Evolutionary conservation across 2,113 vertebrate species (phyloP), one percentile per base, ranked within the genome.

Genomic region (Cygnus buccinator): DNA sequence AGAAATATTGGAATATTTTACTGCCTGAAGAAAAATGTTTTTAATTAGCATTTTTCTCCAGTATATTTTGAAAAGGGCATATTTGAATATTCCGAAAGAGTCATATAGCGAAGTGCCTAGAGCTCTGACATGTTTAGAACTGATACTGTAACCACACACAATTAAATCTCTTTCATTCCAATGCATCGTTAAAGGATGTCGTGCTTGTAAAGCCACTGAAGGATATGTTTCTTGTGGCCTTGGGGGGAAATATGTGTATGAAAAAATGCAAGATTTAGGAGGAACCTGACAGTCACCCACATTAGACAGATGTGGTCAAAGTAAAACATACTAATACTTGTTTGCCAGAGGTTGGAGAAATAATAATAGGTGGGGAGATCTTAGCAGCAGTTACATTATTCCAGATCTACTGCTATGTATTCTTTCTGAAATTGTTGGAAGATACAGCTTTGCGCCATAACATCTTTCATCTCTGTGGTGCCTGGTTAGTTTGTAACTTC

Each of bases 121-220:
- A 95, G 76, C 61, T 35, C 62, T 95, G 91, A 82, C 20, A 41
- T 74, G 87, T 89, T 97, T 94, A 74, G 89, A 84, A 93, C 39
- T 52, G 44, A 88, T 91, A 94, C 58, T 67, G 70, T 57, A 90
- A 94, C 94, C 52, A 46, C 7, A 57, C 57, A 48, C 16, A 15
- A 78, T 77, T 95, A 79, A 95, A 97, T 95, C 67, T 88, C 82
- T 83, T 86, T 96, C 55, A 85, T 91, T 91, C 79, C 75, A 87
- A 71, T 10, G 94, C 96, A 81, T 91, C 10, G 2, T 84, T 94
- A 80, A 96, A 76, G 72, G 25, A 83, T 70, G 46, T 83, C 33
- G 54, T 57, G 14, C 10, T 90, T 61, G 37, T 87, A 87, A 96
- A 35, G 19, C 8, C 74, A 65, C 68, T n/a, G 87, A 28, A 83